Evolutionary conservation across 1,140 invertebrate genomes (phyloP), one percentile per base, ranked within the genome.

Genomic region (Brachionus paranguensis): DNA sequence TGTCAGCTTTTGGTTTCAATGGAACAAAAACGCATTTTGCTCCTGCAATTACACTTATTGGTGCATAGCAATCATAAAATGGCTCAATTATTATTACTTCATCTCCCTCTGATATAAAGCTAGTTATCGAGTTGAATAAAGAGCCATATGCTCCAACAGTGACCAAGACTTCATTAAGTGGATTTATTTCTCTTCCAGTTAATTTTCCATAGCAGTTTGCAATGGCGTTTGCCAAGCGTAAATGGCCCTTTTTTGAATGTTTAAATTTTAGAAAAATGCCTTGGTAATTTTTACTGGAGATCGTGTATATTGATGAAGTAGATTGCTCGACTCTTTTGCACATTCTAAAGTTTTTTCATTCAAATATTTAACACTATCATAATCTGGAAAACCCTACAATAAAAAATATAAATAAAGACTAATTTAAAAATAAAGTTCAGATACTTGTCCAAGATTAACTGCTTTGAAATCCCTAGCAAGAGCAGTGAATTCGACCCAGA

Each of bases 11-110:
- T 65, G 94, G 93, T 90, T 93, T 92, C 1, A 99, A 90, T 8
- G 96, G 93, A 84, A 99, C 94, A 88, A 94, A 98, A 76, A 93
- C 93, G 0, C 95, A 93, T 24, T 92, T 91, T 11, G 95, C 97
- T 1, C 95, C 95, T 41, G 95, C 95, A 86, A 93, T 92, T 86
- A 91, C 92, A 1, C 98, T 93, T 94, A 99, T 97, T 1, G 96
- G 95, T 85, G 94, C 94, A 88, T 99, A 99, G 87, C 96, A 98
- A 88, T 99, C 97, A 88, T 97, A 99, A 89, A 94, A 99, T 8
- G 97, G 97, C 88, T 99, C 97, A 85, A 99, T 96, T 37, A 99
- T 95, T 85, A 98, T 96, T 83, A 91, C 95, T 89, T 99, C 95
- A 90, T 93, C 92, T 20, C 94, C 95, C 65, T 91, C 91, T 86